Evolutionary conservation across 2,113 vertebrate species (phyloP), one percentile per base, ranked within the genome.

Genomic region (Turdus rufiventris): DNA sequence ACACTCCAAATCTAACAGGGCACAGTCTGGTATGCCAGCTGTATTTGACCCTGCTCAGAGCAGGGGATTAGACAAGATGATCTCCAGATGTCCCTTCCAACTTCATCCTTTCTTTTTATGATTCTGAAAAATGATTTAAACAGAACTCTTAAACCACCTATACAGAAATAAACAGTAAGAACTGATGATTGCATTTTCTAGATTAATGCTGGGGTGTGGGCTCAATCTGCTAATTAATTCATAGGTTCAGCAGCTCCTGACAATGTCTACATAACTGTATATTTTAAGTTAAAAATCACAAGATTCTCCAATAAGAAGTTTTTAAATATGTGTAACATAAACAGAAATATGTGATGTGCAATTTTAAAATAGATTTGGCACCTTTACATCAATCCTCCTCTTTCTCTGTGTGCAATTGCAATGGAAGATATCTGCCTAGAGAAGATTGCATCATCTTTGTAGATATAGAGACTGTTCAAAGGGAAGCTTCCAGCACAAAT

Each of bases 401-500:
- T 17, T 58, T 53, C 36, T 54, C 83, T 65, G 25, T 57, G 38
- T 17, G 25, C 2, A 12, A 85, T 8, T 0, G 0, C 66, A 82
- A 18, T 9, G 65, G 68, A 82, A 87, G 68, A 66, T 28, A 40
- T 50, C 48, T 91, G 66, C 66, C 73, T 58, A n/a, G 50, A 89
- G 66, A 86, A 77, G 73, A 71, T 58, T 91, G 60, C 67, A 89
- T 57, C 56, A 81, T 26, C 77, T 87, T 34, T 75, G 66, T 28
- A 89, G 54, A 87, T 33, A 28, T 3, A 87, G 76, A 82, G 53
- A 87, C 68, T 89, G 74, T 54, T 85, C 73, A 89, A 81, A 93
- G 50, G 33, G 36, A 94, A 72, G 61, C 48, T 89, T 87, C 70
- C 74, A 89, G 58, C 70, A 89, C 87, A 86, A 92, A 94, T 88